Evolutionary conservation across 92 coral and sea anemone genomes (phyloP).

Genomic region (Porites divaricata): DNA sequence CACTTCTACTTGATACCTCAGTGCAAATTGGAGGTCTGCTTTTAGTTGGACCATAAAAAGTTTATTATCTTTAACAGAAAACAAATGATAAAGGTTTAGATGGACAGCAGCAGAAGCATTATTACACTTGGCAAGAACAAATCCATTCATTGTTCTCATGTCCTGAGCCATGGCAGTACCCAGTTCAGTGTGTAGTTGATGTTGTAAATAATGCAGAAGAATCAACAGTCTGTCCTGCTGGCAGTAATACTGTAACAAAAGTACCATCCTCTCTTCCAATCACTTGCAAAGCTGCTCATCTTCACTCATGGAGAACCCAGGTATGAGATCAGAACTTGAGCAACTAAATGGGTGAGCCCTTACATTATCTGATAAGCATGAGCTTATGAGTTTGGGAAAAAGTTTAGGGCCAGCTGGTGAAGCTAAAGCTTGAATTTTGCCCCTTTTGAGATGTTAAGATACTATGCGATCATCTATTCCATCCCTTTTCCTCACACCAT

Average conservation of each 20-base stretch:
- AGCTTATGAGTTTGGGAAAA: no score
- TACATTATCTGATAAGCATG: no score
- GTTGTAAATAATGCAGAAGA: slow-evolving; percentile 7
- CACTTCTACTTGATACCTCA: no score
- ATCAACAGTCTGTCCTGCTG: background rate
- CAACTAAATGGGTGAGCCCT: background rate
- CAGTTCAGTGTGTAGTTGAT: slow-evolving; percentile 67
- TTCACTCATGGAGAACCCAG: slow-evolving; percentile 85
- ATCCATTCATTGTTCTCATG: slow-evolving; percentile 59
- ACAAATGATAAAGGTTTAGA: background rate
- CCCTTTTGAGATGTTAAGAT: no score
- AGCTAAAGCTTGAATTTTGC: no score
- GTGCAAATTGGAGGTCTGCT: no score
- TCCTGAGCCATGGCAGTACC: slow-evolving; percentile 69
- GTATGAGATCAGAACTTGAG: slow-evolving; percentile 19
- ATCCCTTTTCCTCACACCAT: no score
- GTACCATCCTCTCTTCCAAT: slow-evolving; percentile 75
- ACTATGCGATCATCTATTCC: no score
- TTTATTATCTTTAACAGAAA: background rate
- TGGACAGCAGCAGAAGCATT: background rate
- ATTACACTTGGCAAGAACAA: slow-evolving; percentile 76
- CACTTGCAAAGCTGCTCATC: slow-evolving; percentile 65
- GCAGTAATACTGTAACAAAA: slow-evolving; percentile 25
- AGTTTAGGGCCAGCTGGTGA: no score
- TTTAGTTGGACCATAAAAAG: background rate